Conservation (phyloP, 2,113 vertebrate species). For the Toxostoma redivivum region DNA sequence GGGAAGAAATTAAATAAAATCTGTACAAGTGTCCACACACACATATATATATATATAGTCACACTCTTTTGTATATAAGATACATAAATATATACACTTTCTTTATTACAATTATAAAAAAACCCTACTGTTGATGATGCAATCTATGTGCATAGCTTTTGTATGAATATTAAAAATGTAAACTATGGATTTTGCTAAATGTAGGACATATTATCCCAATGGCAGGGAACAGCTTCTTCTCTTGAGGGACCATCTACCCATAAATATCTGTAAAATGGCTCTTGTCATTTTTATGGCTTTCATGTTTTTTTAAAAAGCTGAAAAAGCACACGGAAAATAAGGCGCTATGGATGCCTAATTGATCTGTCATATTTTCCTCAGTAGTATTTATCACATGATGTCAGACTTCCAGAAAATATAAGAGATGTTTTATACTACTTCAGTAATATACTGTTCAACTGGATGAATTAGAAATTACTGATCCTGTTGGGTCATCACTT, state of each 20-base stretch:
- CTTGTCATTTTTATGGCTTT: conserved; percentile 33
- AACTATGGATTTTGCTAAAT: neutral
- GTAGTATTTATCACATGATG: neutral
- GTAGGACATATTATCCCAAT: neutral
- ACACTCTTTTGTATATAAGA: neutral
- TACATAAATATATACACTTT: neutral
- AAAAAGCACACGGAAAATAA: neutral
- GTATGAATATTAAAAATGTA: neutral
- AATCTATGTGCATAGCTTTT: neutral
- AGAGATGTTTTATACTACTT: neutral
- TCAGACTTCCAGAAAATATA: conserved; percentile 1
- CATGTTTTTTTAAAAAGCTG: neutral
- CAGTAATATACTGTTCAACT: neutral
- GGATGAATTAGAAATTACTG: neutral
- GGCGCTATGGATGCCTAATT: neutral
- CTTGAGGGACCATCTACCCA: neutral
- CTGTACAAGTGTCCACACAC: neutral
- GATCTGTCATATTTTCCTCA: neutral
- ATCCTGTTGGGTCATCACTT: neutral
- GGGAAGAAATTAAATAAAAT: neutral
- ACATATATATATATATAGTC: neutral
- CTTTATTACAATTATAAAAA: neutral
- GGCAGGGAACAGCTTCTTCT: neutral
- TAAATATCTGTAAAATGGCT: conserved; percentile 2
- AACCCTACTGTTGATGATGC: neutral